phyloP scores from a whole-genome alignment of 2,888 invertebrate species.

The Bembecia ichneumoniformis region DNA sequence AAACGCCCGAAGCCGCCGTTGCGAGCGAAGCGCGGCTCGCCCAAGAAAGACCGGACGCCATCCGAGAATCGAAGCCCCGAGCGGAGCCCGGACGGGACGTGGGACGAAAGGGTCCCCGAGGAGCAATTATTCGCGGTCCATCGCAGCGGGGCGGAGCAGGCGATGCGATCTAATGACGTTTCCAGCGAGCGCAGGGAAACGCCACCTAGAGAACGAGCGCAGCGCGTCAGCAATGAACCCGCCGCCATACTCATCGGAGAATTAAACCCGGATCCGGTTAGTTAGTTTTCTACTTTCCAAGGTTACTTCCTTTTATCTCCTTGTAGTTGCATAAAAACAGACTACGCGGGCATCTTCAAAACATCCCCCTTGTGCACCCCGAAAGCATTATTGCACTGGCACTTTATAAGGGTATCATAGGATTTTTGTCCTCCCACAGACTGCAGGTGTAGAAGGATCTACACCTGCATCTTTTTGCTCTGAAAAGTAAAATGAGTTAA shows the following conservation, averaged over 20 bases:
- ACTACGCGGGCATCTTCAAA: too few species aligned
- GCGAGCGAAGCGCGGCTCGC: conserved; percentile 80
- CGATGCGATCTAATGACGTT: conserved; percentile 25
- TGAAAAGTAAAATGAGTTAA: too few species aligned
- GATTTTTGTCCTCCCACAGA: too few species aligned
- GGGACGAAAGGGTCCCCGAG: conserved; percentile 29
- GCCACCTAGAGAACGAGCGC: conserved; percentile 32
- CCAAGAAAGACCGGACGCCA: conserved; percentile 77
- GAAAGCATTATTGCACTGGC: too few species aligned
- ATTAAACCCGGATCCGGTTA: conserved; percentile 55
- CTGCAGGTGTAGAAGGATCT: too few species aligned
- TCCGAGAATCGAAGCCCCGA: conserved; percentile 41
- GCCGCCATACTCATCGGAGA: conserved; percentile 61
- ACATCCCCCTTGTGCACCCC: too few species aligned
- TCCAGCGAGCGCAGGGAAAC: conserved; percentile 28
- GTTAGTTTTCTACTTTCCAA: conserved; percentile 6
- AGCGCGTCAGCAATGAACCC: conserved; percentile 33
- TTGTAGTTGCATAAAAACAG: too few species aligned
- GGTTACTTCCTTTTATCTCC: too few species aligned
- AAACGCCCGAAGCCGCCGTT: conserved; percentile 91
- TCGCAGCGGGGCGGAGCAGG: conserved; percentile 13
- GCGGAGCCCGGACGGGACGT: conserved; percentile 36
- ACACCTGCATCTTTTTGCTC: too few species aligned
- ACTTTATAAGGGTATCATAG: too few species aligned
- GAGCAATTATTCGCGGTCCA: conserved; percentile 35